Percentiles rank a stretch among this genome's conserved stretches.
These are phyloP conservation scores for Pegea sp. DNA, from an alignment of 23 tunicate genomes.

Conservation along the genomic window DNA sequence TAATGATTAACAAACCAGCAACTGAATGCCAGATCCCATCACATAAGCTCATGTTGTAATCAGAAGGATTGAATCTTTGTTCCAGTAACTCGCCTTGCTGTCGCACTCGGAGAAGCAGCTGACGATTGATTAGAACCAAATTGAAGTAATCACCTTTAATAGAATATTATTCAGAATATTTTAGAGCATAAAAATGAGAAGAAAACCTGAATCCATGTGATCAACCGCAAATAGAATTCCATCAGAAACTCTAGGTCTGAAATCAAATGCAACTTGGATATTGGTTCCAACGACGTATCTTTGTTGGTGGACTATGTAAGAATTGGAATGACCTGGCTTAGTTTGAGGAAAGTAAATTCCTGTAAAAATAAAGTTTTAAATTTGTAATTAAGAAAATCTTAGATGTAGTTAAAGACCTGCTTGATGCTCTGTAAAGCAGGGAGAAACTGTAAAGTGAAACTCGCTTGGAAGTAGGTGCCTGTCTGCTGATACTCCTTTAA, in stretches of 20 bases:
- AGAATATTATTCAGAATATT: not conserved
- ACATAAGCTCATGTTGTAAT: slow-evolving; percentile 16
- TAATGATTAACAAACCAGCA: slow-evolving; percentile 11
- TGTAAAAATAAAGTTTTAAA: too few species aligned
- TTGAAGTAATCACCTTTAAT: slow-evolving; percentile 46
- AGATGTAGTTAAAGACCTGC: not conserved
- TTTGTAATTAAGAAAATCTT: not conserved
- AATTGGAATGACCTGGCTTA: too few species aligned
- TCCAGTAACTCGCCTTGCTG: slow-evolving; percentile 44
- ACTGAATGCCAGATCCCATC: slow-evolving; percentile 74
- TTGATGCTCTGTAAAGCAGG: slow-evolving; percentile 5
- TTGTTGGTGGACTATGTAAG: too few species aligned
- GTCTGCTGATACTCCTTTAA: slow-evolving; percentile 15
- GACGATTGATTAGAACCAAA: slow-evolving; percentile 39
- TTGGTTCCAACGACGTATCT: not conserved
- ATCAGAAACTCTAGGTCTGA: too few species aligned
- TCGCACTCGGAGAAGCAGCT: slow-evolving; percentile 26
- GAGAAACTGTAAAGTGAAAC: not conserved
- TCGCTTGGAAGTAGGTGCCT: slow-evolving; percentile 5
- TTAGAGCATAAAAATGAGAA: not conserved
- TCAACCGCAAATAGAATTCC: too few species aligned
- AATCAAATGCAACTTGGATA: too few species aligned
- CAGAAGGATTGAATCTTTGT: slow-evolving; percentile 24
- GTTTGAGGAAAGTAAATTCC: too few species aligned
- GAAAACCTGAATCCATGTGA: not conserved